A percentile compares a stretch with the other conserved stretches of the same genome.
Evolutionary conservation across 2,113 vertebrate species (phyloP).

Genomic region (Gnathochromis pfefferi): DNA sequence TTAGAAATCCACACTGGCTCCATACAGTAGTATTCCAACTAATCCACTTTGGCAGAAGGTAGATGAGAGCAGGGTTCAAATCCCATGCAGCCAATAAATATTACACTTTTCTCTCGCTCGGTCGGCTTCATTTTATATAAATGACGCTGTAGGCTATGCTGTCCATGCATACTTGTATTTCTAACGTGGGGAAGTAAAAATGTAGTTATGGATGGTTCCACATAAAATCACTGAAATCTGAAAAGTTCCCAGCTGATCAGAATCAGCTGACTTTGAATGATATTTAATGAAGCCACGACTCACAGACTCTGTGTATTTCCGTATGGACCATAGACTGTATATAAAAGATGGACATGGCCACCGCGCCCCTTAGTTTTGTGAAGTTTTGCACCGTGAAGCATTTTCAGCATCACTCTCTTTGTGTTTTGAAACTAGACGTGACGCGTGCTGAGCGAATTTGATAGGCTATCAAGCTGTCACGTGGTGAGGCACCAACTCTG

Average conservation of each 20-base stretch:
- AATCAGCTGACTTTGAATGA: not conserved
- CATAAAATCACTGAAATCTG: not conserved
- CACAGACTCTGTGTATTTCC: not conserved
- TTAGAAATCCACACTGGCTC: not conserved
- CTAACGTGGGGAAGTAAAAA: not conserved
- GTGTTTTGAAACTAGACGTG: not conserved
- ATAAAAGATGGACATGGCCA: not conserved
- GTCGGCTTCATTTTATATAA: not conserved
- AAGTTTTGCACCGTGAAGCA: not conserved
- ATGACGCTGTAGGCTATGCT: rapidly evolving
- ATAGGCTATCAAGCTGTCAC: not conserved
- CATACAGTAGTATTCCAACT: not conserved
- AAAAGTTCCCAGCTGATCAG: not conserved
- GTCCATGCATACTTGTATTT: not conserved
- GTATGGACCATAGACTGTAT: not conserved
- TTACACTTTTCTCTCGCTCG: not conserved
- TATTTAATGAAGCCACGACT: not conserved
- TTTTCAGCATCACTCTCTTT: not conserved
- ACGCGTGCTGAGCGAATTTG: not conserved
- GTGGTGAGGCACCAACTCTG: not conserved
- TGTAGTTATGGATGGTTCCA: not conserved
- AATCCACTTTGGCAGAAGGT: not conserved
- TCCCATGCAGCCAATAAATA: not conserved
- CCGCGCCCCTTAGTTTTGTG: not conserved
- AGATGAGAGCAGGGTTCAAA: not conserved